phyloP scores from a whole-genome alignment of 2,888 invertebrate genomes.

The Hirtodrosophila alboralis region DNA sequence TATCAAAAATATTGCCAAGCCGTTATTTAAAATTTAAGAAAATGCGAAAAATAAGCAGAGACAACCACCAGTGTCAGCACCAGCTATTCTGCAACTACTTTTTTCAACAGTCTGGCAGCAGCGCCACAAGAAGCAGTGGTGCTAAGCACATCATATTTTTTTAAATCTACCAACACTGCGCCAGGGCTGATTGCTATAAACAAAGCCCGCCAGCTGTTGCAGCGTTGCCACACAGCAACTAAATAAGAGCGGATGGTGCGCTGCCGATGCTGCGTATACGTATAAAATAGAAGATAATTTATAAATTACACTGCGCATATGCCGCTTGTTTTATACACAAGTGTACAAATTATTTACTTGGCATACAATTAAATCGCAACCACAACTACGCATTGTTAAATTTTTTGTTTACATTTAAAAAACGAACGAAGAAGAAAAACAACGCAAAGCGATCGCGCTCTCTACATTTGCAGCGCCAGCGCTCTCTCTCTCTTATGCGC shows the following conservation, averaged over 20 bases:
- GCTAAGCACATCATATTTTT: neutral
- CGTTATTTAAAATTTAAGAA: no score
- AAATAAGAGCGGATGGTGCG: neutral
- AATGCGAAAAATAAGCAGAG: neutral
- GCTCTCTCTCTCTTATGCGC: neutral
- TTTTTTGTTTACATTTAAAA: slow-evolving; percentile 32
- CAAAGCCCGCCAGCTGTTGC: slow-evolving; percentile 2
- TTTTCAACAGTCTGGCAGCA: slow-evolving; percentile 16
- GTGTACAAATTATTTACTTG: slow-evolving; percentile 6
- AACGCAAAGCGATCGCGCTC: slow-evolving; percentile 21
- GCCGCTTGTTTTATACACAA: slow-evolving; percentile 1
- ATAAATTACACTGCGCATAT: slow-evolving; percentile 11
- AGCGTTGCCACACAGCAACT: slow-evolving; percentile 18
- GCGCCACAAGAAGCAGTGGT: neutral
- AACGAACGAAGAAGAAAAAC: no score
- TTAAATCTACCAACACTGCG: neutral
- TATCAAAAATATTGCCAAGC: no score
- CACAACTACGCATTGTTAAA: slow-evolving; percentile 38
- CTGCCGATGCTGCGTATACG: slow-evolving; percentile 4
- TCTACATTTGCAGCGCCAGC: neutral
- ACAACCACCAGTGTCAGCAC: slow-evolving; percentile 1
- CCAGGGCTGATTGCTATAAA: slow-evolving; percentile 17
- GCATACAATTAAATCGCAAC: slow-evolving; percentile 9
- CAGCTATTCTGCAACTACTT: neutral
- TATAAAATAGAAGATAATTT: neutral